Evolutionary conservation across 2,113 vertebrate species (phyloP), one percentile per base, ranked within the genome.

Genomic region (Cryptomyrus ogoouensis): DNA sequence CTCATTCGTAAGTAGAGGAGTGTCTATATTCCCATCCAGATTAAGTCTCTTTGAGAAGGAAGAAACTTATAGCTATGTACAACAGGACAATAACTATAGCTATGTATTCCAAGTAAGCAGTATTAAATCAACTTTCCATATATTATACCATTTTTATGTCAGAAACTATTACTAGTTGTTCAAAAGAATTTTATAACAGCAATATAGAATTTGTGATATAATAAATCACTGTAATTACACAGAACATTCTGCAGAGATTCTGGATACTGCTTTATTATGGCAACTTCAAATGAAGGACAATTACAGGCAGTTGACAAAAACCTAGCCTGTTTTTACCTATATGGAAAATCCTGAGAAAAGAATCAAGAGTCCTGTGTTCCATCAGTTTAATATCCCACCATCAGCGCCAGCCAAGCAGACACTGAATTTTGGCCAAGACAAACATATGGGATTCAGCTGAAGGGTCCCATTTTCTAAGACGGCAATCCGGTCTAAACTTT

Each of bases 341-440:
- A 96, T 27, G 62, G 77, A 96, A 96, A 96, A 93, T 90, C 93
- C 92, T 92, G 94, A 95, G 96, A 96, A 95, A 95, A 92, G 96
- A 96, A 97, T 94, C 95, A 98, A 97, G 96, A 95, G 96, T 94
- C 93, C 97, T 97, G 97, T 96, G 97, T 98, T 98, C 94, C 97
- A 96, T 96, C 96, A 92, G 92, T 95, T 96, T 96, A 96, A 96
- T 96, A 96, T 96, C 97, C 96, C 95, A 93, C 95, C 95, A 94
- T 96, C 94, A 91, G 95, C 93, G 91, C 91, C 50, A 13, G 97
- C 97, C 95, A 94, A 95, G 97, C 96, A 98, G 98, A 99, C 97
- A 95, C 93, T 90, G 89, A 91, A n/a, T 21, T 5, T 56, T 92
- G 93, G 98, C 98, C 98, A 99, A 99, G 92, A 95, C 96, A 97